Conservation (phyloP, 2,113 vertebrate genomes). For the Nothoprocta perdicaria region DNA sequence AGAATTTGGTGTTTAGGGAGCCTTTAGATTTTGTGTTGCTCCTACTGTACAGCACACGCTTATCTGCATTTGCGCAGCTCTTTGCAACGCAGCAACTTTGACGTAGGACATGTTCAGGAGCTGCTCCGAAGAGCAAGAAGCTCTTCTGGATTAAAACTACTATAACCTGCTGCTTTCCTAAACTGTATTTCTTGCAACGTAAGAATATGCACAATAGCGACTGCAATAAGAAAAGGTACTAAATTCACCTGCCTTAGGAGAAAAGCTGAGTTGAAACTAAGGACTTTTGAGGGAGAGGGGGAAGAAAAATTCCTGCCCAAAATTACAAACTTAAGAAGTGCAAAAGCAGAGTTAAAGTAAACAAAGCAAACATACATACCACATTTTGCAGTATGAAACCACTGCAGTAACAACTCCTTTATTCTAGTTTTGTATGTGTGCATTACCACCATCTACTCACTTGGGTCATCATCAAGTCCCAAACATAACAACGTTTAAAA, state of each 20-base stretch:
- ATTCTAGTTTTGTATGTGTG: background rate
- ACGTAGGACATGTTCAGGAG: background rate
- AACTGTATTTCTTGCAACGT: background rate
- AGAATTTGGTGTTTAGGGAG: background rate
- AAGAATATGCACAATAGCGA: background rate
- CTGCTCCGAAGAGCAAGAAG: background rate
- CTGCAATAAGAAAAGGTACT: background rate
- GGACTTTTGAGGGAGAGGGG: background rate
- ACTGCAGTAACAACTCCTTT: background rate
- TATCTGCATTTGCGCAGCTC: background rate
- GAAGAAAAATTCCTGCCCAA: background rate
- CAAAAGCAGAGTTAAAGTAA: background rate
- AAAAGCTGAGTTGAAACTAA: background rate
- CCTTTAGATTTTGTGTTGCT: background rate
- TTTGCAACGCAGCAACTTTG: background rate
- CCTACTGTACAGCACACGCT: background rate
- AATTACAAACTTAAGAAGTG: background rate
- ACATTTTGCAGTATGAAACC: background rate
- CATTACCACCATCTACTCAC: background rate
- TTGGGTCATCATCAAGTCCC: background rate
- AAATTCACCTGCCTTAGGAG: accelerated
- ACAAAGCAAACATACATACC: background rate
- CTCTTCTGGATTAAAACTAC: background rate
- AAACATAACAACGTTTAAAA: background rate
- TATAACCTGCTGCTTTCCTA: background rate